A percentile compares a stretch with the other conserved stretches of the same genome.
Evolutionary conservation across 2,113 vertebrate species (phyloP).

Genomic region (Monarcha castaneiventris): DNA sequence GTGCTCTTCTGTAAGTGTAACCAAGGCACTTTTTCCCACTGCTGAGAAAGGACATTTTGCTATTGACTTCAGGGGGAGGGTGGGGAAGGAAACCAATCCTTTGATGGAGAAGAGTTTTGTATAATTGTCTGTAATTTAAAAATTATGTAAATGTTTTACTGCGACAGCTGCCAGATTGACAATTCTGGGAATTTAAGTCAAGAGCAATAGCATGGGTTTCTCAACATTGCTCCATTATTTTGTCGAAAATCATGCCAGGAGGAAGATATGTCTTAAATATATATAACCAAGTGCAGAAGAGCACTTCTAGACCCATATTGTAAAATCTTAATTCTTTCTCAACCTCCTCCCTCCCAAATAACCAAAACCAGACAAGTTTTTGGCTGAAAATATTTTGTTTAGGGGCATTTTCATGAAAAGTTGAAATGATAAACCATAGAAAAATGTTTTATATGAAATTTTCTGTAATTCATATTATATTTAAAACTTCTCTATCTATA

Average conservation of each 20-base stretch:
- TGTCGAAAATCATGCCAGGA: constrained; percentile 41
- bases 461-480: background rate
- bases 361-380: constrained; percentile 40
- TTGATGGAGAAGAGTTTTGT: constrained; percentile 22
- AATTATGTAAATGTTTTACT: constrained; percentile 43
- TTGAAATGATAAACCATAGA: background rate
- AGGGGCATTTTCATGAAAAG: background rate
- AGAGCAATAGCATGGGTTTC: constrained; percentile 7
- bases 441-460: background rate
- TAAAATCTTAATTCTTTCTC: constrained; percentile 50
- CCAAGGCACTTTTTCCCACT: background rate
- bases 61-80: constrained; percentile 51
- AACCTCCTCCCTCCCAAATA: constrained; percentile 26
- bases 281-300: constrained; percentile 53
- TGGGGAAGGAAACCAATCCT: constrained; percentile 27
- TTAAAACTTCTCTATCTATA: background rate
- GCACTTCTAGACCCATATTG: constrained; percentile 8
- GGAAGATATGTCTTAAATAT: constrained; percentile 49
- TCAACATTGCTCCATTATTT: constrained; percentile 26
- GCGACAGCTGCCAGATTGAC: constrained; percentile 35
- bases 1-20: background rate
- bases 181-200: constrained; percentile 50
- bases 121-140: constrained; percentile 47
- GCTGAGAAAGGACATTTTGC: background rate
- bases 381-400: background rate